Base-by-base conservation (phyloP, 2,888 invertebrate genomes). In the Oegoconia quadripuncta region DNA sequence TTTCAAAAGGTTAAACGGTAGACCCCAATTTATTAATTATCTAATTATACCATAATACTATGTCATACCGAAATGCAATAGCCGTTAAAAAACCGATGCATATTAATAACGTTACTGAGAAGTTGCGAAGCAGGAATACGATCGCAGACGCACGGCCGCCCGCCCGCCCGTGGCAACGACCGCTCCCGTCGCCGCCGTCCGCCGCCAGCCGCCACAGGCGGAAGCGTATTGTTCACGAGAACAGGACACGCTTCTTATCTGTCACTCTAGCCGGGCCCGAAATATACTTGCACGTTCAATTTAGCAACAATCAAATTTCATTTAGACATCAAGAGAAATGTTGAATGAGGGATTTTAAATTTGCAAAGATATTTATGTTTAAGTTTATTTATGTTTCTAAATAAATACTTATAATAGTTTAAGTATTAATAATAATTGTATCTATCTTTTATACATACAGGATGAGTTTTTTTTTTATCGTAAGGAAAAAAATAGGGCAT, bases 161-260 rank as follows among this genome's bases (percentile, higher is more conserved):
- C 22, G 13, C 7, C n/a, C 4, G 27, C 13, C 13, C 27, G 18
- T 32, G 22, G 32, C 30, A 22, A 32, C 22, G 32, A 22, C 32
- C 22, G 22, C 27, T 5, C 12, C 27, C 13, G 13, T 7, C 22
- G 8, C 3, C 22, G 9, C n/a, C 29, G 27, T 6, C 27, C 7
- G 11, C 12, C 27, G 27, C 15, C 3, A 64, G 69, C 61, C 65
- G 68, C 48, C 70, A 61, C 48, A 52, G 52, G 60, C 76, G 79
- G 79, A 78, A 74, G 67, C 68, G 58, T 62, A 78, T 80, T 81
- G 60, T 63, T 23, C 34, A 5, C 11, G 8, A 5, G 9, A 23
- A 30, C 34, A 15, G 7, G 33, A 34, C 34, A 12, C 39, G 26
- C 29, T 15, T 49, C 56, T 59, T 57, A 59, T 55, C 56, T 59